phyloP scores from a whole-genome alignment of 2,888 invertebrate species.

The Mythimna albipuncta region DNA sequence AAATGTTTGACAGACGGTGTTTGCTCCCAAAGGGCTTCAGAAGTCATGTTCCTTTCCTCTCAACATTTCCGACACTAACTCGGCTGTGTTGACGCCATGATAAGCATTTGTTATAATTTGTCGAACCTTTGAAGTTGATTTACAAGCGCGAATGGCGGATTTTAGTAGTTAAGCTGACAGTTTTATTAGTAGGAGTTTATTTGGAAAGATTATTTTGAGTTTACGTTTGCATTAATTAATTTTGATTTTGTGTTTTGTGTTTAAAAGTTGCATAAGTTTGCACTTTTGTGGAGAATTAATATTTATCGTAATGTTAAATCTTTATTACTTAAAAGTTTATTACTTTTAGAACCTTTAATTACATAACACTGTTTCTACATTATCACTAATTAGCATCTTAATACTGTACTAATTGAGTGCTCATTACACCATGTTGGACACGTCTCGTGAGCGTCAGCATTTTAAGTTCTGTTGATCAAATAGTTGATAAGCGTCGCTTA shows the following conservation, averaged over 20 bases:
- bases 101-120: slow-evolving; percentile 57
- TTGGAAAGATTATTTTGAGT: slow-evolving; percentile 41
- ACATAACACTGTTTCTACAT: slow-evolving; percentile 13
- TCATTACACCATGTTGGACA: slow-evolving; percentile 46
- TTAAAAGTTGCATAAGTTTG: slow-evolving; percentile 36
- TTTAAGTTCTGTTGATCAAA: slow-evolving; percentile 57
- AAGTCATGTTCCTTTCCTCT: slow-evolving; percentile 32
- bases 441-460: slow-evolving; percentile 36
- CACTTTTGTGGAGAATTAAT: slow-evolving; percentile 25
- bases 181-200: slow-evolving; percentile 47
- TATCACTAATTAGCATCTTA: slow-evolving; percentile 40
- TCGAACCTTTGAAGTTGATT: slow-evolving; percentile 59
- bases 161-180: slow-evolving; percentile 49
- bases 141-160: slow-evolving; percentile 46
- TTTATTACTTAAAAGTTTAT: slow-evolving; percentile 21
- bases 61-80: slow-evolving; percentile 42
- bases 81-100: slow-evolving; percentile 38
- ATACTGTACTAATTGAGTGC: slow-evolving; percentile 43
- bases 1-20: slow-evolving; percentile 50
- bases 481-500: slow-evolving; percentile 55
- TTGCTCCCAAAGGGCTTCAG: slow-evolving; percentile 33
- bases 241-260: slow-evolving; percentile 21
- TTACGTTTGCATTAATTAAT: slow-evolving; percentile 36
- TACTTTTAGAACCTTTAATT: slow-evolving; percentile 19
- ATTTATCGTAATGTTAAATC: slow-evolving; percentile 19